Evolutionary conservation across 2,888 invertebrate genomes (phyloP).

Genomic region (Sceliomorpha sp.): DNA sequence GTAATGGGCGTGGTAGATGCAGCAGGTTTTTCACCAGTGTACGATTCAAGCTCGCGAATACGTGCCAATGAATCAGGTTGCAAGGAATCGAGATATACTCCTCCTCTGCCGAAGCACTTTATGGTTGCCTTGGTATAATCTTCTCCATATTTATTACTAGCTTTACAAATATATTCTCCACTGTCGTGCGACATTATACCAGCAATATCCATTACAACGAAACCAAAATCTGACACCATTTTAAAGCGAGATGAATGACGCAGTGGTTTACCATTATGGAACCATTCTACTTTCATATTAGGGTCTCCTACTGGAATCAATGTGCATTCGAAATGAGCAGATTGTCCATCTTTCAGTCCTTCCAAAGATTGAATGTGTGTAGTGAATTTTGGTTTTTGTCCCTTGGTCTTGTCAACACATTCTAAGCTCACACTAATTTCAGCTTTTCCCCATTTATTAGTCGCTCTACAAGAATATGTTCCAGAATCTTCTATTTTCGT

Average conservation of each 20-base stretch:
- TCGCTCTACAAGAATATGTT: slow-evolving; percentile 92
- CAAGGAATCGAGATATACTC: slow-evolving; percentile 92
- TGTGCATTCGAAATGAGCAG: slow-evolving; percentile 97
- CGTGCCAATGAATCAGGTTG: slow-evolving; percentile 95
- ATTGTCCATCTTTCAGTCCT: slow-evolving; percentile 94
- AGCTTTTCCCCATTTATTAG: slow-evolving; percentile 93
- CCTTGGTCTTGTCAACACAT: slow-evolving; percentile 91
- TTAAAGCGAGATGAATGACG: slow-evolving; percentile 94
- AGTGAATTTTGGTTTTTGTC: slow-evolving; percentile 93
- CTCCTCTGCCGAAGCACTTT: slow-evolving; percentile 90
- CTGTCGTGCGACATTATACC: slow-evolving; percentile 95
- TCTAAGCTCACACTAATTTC: slow-evolving; percentile 91
- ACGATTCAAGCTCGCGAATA: slow-evolving; percentile 91
- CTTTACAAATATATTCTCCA: slow-evolving; percentile 96
- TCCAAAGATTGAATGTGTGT: slow-evolving; percentile 92
- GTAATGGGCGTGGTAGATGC: slow-evolving; percentile 85
- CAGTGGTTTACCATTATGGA: slow-evolving; percentile 94
- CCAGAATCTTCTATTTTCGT: slow-evolving; percentile 96
- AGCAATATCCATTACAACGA: slow-evolving; percentile 96
- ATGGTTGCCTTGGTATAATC: slow-evolving; percentile 93
- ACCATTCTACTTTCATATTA: slow-evolving; percentile 97
- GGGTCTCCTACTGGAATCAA: slow-evolving; percentile 97
- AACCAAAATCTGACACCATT: slow-evolving; percentile 96
- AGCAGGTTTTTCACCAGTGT: slow-evolving; percentile 84
- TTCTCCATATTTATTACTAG: slow-evolving; percentile 94